These are phyloP conservation scores for Cephalopholis sonnerati DNA, from an alignment of 2,113 vertebrate species.

Conservation along the genomic window DNA sequence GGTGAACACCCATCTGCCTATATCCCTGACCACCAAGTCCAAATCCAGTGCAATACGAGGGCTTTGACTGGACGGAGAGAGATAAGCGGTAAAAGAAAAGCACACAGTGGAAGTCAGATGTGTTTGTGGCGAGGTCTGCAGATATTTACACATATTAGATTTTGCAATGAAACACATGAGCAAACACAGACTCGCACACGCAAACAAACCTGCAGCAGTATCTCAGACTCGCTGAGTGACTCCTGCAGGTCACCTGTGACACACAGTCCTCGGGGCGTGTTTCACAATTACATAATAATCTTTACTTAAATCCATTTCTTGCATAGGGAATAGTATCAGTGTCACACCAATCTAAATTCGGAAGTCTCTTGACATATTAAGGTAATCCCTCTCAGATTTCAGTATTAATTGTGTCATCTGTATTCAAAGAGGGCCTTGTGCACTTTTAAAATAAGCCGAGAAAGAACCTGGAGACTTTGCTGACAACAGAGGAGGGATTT, in stretches of 20 bases:
- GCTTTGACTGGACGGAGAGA: not conserved
- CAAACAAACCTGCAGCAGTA: conserved; percentile 25
- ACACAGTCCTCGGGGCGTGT: conserved; percentile 11
- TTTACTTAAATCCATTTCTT: conserved; percentile 61
- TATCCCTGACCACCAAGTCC: conserved; percentile 32
- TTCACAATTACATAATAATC: conserved; percentile 56
- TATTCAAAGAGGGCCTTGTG: conserved; percentile 60
- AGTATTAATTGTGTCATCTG: conserved; percentile 74
- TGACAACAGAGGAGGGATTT: conserved; percentile 55
- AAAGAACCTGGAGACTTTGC: conserved; percentile 37
- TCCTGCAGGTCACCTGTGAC: conserved; percentile 52
- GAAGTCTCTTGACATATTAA: conserved; percentile 71
- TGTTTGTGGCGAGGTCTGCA: not conserved
- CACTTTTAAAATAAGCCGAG: conserved; percentile 53
- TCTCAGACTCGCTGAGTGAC: conserved; percentile 5
- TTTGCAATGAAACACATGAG: conserved; percentile 27
- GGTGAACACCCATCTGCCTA: conserved; percentile 52
- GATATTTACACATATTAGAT: conserved; percentile 6
- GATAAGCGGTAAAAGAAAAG: conserved; percentile 19
- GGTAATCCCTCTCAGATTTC: conserved; percentile 69
- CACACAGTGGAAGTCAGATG: not conserved
- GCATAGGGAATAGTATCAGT: conserved; percentile 46
- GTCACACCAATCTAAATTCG: conserved; percentile 54
- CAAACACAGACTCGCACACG: conserved; percentile 14
- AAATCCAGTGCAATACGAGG: conserved; percentile 7